Evolutionary conservation across 2,797 vertebrate genomes (phyloP).

Genomic region (Manis crassicaudata): DNA sequence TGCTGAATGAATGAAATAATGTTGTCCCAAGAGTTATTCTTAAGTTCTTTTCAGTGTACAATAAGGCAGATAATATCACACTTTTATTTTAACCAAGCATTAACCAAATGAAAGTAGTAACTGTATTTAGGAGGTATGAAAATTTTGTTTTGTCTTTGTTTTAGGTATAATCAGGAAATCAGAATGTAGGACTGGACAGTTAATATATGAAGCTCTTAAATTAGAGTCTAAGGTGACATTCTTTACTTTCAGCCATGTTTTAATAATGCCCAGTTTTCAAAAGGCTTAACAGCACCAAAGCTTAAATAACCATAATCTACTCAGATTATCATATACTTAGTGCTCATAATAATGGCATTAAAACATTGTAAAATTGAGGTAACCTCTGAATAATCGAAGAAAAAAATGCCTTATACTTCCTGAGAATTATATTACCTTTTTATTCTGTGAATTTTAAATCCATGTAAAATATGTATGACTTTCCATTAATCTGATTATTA

Average conservation of each 20-base stretch:
- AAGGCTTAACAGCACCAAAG: slow-evolving; percentile 52
- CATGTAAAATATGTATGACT: slow-evolving; percentile 13
- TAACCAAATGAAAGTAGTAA: slow-evolving; percentile 23
- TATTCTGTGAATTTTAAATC: slow-evolving; percentile 42
- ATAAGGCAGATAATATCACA: background rate
- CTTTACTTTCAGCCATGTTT: slow-evolving; percentile 38
- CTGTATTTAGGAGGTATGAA: background rate
- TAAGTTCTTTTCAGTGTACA: background rate
- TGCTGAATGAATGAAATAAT: background rate
- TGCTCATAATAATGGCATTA: background rate
- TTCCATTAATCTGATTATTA: slow-evolving; percentile 52
- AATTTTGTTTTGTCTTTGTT: background rate
- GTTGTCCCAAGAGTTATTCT: background rate
- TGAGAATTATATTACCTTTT: slow-evolving; percentile 49
- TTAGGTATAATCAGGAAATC: slow-evolving; percentile 20
- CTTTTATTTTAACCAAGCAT: slow-evolving; percentile 26
- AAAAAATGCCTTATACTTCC: background rate
- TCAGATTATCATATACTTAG: slow-evolving; percentile 1
- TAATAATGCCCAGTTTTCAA: slow-evolving; percentile 59
- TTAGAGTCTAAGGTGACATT: background rate
- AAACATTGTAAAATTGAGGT: background rate
- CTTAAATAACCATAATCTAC: slow-evolving; percentile 36
- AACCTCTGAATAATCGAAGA: slow-evolving; percentile 41
- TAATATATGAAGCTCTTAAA: background rate
- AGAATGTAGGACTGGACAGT: background rate